Percentiles rank a stretch among this genome's conserved stretches.
phyloP scores from a whole-genome alignment of 2,113 vertebrate species.

The Cebus imitator region DNA sequence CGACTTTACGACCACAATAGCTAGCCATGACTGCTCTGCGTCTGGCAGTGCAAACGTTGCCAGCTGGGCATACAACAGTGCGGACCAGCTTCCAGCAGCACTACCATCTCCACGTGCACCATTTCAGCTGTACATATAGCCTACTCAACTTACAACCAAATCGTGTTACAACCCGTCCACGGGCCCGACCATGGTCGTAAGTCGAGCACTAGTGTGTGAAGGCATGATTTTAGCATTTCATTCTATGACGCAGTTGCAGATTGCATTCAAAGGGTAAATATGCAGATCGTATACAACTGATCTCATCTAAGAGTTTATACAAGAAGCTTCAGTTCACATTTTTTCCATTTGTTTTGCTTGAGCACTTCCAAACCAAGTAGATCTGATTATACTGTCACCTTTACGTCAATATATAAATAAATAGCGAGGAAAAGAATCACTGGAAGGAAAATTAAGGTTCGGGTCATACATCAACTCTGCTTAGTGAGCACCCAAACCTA shows the following conservation, averaged over 20 bases:
- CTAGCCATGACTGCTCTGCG: too few relatives aligned
- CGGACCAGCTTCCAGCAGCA: too few relatives aligned
- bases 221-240: conserved; percentile 2
- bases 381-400: neutral
- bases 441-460: conserved; percentile 30
- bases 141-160: too few relatives aligned
- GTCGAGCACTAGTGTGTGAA: neutral
- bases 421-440: neutral
- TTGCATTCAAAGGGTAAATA: neutral
- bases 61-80: too few relatives aligned
- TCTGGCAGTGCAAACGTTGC: too few relatives aligned
- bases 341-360: conserved; percentile 25
- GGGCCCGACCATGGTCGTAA: too few relatives aligned
- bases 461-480: neutral
- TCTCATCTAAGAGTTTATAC: neutral
- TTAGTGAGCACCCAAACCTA: conserved; percentile 37
- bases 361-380: neutral
- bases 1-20: too few relatives aligned
- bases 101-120: too few relatives aligned
- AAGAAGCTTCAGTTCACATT: neutral
- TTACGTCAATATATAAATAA: neutral
- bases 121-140: too few relatives aligned
- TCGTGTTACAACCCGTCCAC: too few relatives aligned
- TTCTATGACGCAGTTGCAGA: neutral
- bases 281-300: neutral